These are phyloP conservation scores for Montipora sp. DNA, from an alignment of 64 coral and sea anemone species.

Conservation along the genomic window DNA sequence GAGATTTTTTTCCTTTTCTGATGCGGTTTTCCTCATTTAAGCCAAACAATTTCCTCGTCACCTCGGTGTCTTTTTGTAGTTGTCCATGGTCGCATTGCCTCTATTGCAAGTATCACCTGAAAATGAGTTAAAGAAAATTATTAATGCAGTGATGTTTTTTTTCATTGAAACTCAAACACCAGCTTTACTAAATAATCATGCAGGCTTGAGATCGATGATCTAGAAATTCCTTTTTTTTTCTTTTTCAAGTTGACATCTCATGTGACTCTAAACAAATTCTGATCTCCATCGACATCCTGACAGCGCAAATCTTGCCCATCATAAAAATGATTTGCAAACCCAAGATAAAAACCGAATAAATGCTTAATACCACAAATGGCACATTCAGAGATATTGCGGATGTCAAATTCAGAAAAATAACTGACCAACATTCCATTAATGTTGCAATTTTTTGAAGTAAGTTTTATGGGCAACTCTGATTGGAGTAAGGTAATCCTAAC, in stretches of 20 bases:
- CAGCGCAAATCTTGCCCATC: neutral
- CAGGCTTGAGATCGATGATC: no score
- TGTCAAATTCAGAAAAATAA: neutral
- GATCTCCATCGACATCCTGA: neutral
- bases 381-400: neutral
- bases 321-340: neutral
- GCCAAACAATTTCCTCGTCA: constrained; percentile 5
- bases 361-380: neutral
- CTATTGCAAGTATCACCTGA: no score
- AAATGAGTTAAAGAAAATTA: no score
- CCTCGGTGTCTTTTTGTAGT: no score
- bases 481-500: no score
- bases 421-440: neutral
- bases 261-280: neutral
- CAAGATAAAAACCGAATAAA: neutral
- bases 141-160: no score
- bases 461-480: neutral
- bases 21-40: constrained; percentile 37
- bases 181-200: no score
- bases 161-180: no score
- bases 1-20: constrained; percentile 1
- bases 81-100: no score
- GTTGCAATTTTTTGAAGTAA: neutral
- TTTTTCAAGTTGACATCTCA: neutral
- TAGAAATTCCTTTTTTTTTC: constrained; percentile 23